These are phyloP conservation scores for Tetropium fuscum DNA, from an alignment of 2,888 invertebrate genomes.

Conservation along the genomic window DNA sequence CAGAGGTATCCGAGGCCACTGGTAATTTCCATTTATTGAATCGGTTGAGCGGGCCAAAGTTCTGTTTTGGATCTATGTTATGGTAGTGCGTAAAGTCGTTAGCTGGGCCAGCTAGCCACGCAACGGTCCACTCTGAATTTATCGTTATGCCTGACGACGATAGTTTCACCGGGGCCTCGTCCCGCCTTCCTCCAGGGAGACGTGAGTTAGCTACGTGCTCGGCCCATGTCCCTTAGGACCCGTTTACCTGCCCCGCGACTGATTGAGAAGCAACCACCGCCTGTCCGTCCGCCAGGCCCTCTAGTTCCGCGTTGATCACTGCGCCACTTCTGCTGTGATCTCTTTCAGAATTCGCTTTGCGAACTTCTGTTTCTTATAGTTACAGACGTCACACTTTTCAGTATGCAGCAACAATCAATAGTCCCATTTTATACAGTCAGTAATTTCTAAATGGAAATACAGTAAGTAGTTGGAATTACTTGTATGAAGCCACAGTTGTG, in stretches of 20 bases:
- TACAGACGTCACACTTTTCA: no score
- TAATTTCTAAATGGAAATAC: no score
- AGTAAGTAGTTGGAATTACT: no score
- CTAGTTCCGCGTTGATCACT: conserved; percentile 33
- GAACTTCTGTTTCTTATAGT: not conserved
- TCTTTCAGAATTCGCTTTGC: conserved; percentile 8
- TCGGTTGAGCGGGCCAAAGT: conserved; percentile 32
- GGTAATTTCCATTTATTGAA: conserved; percentile 48
- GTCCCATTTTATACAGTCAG: no score
- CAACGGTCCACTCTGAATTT: conserved; percentile 56
- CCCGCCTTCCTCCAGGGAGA: conserved; percentile 58
- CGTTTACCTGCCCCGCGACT: conserved; percentile 66
- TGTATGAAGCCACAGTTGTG: no score
- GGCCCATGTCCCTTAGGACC: conserved; percentile 59
- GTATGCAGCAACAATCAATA: no score
- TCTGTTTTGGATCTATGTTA: conserved; percentile 54
- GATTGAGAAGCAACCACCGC: conserved; percentile 62
- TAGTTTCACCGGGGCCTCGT: conserved; percentile 50
- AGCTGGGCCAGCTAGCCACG: conserved; percentile 36
- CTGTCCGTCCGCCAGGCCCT: conserved; percentile 38
- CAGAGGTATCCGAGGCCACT: conserved; percentile 25
- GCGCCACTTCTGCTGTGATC: conserved; percentile 11
- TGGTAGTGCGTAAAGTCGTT: conserved; percentile 59
- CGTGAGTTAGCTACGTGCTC: conserved; percentile 66
- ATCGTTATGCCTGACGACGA: conserved; percentile 62